phyloP scores from a whole-genome alignment of 2,113 vertebrate species.

The Turnix velox region DNA sequence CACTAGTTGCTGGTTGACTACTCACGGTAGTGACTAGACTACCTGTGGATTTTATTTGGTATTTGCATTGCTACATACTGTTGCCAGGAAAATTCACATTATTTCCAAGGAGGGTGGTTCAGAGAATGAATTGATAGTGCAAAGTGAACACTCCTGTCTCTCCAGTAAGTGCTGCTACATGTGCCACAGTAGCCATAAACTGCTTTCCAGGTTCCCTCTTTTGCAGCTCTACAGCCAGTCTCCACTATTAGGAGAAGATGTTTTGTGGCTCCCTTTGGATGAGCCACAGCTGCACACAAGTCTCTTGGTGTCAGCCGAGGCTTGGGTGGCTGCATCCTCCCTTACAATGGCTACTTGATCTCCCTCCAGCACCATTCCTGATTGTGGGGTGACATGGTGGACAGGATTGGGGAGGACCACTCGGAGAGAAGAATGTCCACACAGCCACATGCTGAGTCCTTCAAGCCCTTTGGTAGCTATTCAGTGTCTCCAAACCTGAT shows the following conservation, averaged over 20 bases:
- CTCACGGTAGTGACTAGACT: neutral
- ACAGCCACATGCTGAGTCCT: neutral
- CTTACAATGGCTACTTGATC: neutral
- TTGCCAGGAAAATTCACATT: neutral
- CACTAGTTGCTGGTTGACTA: neutral
- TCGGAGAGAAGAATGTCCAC: neutral
- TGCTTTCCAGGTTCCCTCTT: neutral
- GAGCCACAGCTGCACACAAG: neutral
- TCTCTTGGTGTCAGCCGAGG: neutral
- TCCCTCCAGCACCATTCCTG: neutral
- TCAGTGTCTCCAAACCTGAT: neutral
- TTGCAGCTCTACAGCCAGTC: neutral
- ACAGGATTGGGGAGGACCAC: neutral
- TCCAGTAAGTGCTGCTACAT: rapidly evolving
- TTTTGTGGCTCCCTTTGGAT: neutral
- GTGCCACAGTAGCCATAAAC: neutral
- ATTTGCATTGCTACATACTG: neutral
- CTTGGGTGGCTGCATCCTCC: neutral
- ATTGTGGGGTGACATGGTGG: neutral
- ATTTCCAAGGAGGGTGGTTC: neutral
- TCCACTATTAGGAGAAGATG: neutral
- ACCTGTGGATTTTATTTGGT: neutral
- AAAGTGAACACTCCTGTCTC: neutral
- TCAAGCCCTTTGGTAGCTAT: neutral
- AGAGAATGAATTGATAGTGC: neutral